These are phyloP conservation scores for Tragelaphus scriptus DNA, from an alignment of 2,113 vertebrate genomes.

Conservation along the genomic window DNA sequence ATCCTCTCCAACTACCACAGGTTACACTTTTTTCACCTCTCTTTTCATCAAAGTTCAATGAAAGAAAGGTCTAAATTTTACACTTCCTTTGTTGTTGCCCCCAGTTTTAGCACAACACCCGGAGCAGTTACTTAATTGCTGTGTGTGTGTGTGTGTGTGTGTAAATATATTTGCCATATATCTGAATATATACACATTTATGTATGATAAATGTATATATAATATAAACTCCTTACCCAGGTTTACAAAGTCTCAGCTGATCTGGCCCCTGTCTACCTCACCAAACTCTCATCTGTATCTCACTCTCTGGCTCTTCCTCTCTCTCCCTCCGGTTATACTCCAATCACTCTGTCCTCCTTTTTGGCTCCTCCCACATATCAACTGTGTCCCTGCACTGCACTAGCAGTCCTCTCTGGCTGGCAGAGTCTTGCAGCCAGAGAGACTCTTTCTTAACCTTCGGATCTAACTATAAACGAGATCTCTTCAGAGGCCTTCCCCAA, in stretches of 20 bases:
- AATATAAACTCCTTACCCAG: not conserved
- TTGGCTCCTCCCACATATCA: not conserved
- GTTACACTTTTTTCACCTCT: not conserved
- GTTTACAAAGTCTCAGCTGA: not conserved
- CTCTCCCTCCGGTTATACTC: not conserved
- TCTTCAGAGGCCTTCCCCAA: not conserved
- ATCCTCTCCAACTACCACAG: not conserved
- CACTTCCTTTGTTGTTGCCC: not conserved
- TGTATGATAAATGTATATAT: not conserved
- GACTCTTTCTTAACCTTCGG: not conserved
- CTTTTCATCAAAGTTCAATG: conserved; percentile 1
- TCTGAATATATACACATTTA: not conserved
- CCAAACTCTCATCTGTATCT: not conserved
- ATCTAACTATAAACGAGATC: not conserved
- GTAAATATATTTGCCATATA: not conserved
- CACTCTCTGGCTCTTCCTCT: not conserved
- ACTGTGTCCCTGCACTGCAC: not conserved
- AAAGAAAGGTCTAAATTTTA: conserved; percentile 1
- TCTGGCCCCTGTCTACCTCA: not conserved
- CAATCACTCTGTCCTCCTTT: not conserved
- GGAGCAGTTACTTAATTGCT: not conserved
- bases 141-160: not conserved
- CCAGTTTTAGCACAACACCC: not conserved
- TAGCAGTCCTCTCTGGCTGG: not conserved
- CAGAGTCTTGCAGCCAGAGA: not conserved